Base-by-base conservation (phyloP, 35 echinoderm and acorn worm genomes). In the Ophiothrix spiculata region DNA sequence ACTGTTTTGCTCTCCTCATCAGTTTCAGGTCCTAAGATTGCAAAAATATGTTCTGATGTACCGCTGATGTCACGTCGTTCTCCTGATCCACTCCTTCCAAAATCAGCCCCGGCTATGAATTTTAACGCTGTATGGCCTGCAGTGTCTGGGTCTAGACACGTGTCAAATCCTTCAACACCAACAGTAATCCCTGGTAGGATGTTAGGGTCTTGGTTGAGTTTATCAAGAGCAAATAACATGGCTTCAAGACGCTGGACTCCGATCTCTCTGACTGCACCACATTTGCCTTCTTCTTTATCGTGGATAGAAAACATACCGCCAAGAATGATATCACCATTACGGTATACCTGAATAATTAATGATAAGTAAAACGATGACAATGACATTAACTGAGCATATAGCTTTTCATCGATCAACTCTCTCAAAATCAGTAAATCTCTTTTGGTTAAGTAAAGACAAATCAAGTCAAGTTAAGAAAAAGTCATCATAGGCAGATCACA, bases 251-350 rank as follows among this genome's bases (percentile, higher is more conserved):
- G 87, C 17, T 85, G 77, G 73, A 97, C 39, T 29, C 95, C 95
- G 25, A 83, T 54, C 0, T 33, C 21, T 8, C 74, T 78, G 21
- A 97, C 39, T 17, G 21, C 32, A 42, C 84, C 91, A 19, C 95
- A 97, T 0, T 45, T n/a, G 29, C 31, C 45, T 1, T 74, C 73
- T 35, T 92, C 40, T 75, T 75, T 85, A 21, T 77, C 69, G 33
- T 90, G 90, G 36, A 97, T 42, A 49, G 91, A 77, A 54, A 97
- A 97, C 35, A 97, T 56, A 17, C 95, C 95, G 37, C 91, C 95
- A 19, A 97, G 76, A 38, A 97, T 85, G 4, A 97, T 81, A 31
- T 97, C 91, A 4, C 95, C 95, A 54, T 56, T 17, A 39, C 90
- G 64, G 56, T 93, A 92, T 0, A 85, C 87, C 91, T 97, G 77